Conservation (phyloP, 1,140 invertebrate species). For the Anoplophora glabripennis region DNA sequence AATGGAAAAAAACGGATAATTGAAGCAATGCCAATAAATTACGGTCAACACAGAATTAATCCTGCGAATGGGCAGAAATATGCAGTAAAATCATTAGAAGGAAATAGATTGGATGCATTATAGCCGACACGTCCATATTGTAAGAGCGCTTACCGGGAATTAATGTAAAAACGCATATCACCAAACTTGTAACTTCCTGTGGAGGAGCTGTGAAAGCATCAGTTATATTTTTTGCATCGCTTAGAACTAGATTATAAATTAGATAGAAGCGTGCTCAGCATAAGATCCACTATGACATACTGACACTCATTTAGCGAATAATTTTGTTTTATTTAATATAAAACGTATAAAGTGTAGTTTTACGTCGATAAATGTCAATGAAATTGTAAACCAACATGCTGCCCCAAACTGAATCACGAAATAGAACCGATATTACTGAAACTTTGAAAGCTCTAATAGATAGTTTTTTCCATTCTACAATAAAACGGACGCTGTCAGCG, state of each 20-base stretch:
- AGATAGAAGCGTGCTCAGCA: slow-evolving; percentile 30
- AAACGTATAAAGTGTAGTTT: too few relatives aligned
- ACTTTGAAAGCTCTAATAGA: too few relatives aligned
- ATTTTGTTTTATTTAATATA: slow-evolving; percentile 25
- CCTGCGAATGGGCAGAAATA: too few relatives aligned
- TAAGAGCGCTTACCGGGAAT: slow-evolving; percentile 7
- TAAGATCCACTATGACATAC: slow-evolving; percentile 29
- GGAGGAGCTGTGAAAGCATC: slow-evolving; percentile 28
- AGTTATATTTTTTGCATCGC: slow-evolving; percentile 30
- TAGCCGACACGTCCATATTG: not conserved
- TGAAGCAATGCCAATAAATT: too few relatives aligned
- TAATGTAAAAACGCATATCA: slow-evolving; percentile 18
- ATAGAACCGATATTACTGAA: too few relatives aligned
- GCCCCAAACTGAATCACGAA: too few relatives aligned
- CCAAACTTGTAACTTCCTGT: slow-evolving; percentile 25
- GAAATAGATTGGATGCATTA: slow-evolving; percentile 11
- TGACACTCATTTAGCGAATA: slow-evolving; percentile 31
- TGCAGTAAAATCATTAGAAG: slow-evolving; percentile 1
- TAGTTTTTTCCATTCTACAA: too few relatives aligned
- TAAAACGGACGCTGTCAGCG: too few relatives aligned
- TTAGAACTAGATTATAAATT: slow-evolving; percentile 34
- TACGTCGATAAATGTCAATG: too few relatives aligned
- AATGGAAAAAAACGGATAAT: too few relatives aligned
- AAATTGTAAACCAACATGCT: too few relatives aligned
- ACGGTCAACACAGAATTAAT: too few relatives aligned